Base-by-base conservation (phyloP, 1,140 invertebrate species). In the Drosophila bifasciata region DNA sequence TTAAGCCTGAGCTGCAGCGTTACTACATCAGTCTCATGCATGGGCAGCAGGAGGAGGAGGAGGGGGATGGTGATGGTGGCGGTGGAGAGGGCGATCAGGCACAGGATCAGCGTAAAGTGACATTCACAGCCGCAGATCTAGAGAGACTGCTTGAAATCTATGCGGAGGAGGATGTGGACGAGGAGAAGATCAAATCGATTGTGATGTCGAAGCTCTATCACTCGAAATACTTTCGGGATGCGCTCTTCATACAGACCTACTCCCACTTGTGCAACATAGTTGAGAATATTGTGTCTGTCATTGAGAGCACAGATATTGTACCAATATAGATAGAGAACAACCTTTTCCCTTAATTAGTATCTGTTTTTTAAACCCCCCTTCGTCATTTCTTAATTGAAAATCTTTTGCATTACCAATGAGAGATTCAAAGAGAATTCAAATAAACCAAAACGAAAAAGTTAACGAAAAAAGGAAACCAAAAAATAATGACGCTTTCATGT, bases 211-310 rank as follows among this genome's bases (percentile, higher is more conserved):
- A 63, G 6, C 21, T 86, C 6, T 59, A 45, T n/a, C 67, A 52
- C 13, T 79, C 74, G 0, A 91, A 89, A 39, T 75, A 64, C 19
- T 89, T 81, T 60, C 73, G 72, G 0, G 89, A 91, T 48, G 17
- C 85, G 0, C 67, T 91, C 5, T 90, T 89, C 15, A 76, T 91
- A 7, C 89, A 91, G 28, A 91, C 89, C 11, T 91, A 91, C 46
- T 76, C 85, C 0, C 83, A 83, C 55, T 23, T 91, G n/a, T 89
- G 89, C 40, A 71, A 81, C 45, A 69, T 90, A 49, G 59, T 71
- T 1, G 89, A 91, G 45, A 68, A 88, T 19, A 81, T 91, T 52
- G 84, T 84, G n/a, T 88, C 89, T 5, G 74, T 91, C 11, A 91
- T 91, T 13, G 89, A 91, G 36, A 90, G 85, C 62, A 85, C 85